Conservation (phyloP, 2,888 invertebrate species). For the Dioctria rufipes region DNA sequence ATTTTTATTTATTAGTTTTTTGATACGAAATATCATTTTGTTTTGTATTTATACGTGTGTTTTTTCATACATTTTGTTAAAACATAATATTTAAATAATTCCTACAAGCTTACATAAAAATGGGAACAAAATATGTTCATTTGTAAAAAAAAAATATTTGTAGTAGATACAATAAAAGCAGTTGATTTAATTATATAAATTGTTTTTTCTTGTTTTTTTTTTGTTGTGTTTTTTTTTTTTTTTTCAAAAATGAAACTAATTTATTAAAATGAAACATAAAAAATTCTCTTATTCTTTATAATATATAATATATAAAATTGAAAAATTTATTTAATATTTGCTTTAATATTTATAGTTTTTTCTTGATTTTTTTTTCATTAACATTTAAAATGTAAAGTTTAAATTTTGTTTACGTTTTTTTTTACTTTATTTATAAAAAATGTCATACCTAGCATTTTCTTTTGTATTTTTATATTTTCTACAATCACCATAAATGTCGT, state of each 20-base stretch:
- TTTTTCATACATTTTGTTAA: constrained; percentile 3
- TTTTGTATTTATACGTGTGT: constrained; percentile 13
- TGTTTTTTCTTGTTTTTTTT: neutral
- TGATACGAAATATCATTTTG: constrained; percentile 10
- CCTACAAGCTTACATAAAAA: constrained; percentile 12
- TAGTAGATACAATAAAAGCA: neutral
- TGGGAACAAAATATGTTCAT: constrained; percentile 2
- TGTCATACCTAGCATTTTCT: constrained; percentile 39
- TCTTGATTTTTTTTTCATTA: constrained; percentile 26
- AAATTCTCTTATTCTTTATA: constrained; percentile 41
- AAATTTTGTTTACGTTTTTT: constrained; percentile 37
- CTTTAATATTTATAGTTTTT: constrained; percentile 52
- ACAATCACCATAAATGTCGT: neutral
- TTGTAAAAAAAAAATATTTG: neutral
- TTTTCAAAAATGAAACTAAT: constrained; percentile 17
- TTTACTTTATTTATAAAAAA: constrained; percentile 39
- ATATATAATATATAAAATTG: constrained; percentile 41
- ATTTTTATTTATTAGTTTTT: neutral
- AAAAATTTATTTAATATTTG: constrained; percentile 51
- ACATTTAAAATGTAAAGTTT: constrained; percentile 52
- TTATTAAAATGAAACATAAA: constrained; percentile 20
- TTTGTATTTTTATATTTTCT: neutral
- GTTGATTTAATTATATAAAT: neutral
- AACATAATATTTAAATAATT: constrained; percentile 35
- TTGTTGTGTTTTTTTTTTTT: neutral